phyloP scores from a whole-genome alignment of 2,888 invertebrate genomes.

The Oithona nana region DNA sequence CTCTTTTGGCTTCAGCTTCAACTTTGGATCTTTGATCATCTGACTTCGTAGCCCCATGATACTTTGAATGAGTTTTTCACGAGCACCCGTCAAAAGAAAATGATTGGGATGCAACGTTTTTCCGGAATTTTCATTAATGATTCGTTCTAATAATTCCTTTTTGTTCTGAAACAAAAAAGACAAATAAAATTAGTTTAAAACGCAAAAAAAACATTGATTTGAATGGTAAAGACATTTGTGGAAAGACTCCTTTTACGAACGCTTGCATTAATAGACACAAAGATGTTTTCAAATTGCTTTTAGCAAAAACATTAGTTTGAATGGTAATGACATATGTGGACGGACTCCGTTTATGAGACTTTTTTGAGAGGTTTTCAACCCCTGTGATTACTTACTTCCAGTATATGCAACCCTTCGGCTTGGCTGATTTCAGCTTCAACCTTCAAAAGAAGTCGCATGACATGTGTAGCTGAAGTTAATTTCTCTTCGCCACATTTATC shows the following conservation, averaged over 20 bases:
- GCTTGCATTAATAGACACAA: too few species aligned
- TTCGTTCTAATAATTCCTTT: neutral
- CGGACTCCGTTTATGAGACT: too few species aligned
- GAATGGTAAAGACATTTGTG: too few species aligned
- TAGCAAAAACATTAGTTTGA: too few species aligned
- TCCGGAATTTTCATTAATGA: neutral
- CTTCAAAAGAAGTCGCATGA: neutral
- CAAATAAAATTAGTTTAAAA: too few species aligned
- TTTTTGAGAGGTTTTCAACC: too few species aligned
- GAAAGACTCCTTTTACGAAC: too few species aligned
- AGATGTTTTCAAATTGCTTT: too few species aligned
- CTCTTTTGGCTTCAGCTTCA: neutral
- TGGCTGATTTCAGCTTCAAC: neutral
- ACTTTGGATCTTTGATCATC: neutral
- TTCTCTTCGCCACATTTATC: neutral
- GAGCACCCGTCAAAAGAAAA: constrained; percentile 1
- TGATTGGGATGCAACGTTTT: constrained; percentile 13
- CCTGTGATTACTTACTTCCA: too few species aligned
- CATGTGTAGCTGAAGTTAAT: neutral
- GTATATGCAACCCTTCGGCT: neutral
- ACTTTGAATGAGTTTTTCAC: constrained; percentile 8
- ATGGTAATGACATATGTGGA: too few species aligned
- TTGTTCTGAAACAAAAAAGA: too few species aligned
- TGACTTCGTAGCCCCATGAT: neutral
- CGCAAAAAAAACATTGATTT: too few species aligned